Conservation (phyloP, 2,113 vertebrate genomes). For the Cyprinodon brontotheroides region DNA sequence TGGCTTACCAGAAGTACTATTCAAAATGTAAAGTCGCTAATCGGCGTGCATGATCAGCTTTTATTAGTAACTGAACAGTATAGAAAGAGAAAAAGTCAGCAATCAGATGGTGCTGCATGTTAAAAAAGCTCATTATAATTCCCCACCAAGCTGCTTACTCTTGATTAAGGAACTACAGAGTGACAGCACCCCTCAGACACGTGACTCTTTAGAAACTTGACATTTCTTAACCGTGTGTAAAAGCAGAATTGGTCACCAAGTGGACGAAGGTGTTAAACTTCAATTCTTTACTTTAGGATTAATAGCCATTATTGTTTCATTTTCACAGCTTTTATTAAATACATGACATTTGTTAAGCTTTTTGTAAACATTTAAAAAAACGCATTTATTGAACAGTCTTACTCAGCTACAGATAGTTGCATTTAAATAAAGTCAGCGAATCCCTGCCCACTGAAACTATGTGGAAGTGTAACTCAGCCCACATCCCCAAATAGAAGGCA, state of each 20-base stretch:
- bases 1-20: neutral
- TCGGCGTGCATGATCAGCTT: too few species aligned
- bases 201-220: constrained; percentile 5
- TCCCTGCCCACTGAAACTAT: too few species aligned
- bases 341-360: neutral
- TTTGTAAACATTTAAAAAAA: too few species aligned
- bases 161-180: constrained; percentile 11
- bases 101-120: neutral
- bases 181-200: neutral
- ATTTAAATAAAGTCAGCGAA: neutral
- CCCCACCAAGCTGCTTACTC: neutral
- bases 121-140: constrained; percentile 5
- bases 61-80: too few species aligned
- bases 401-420: neutral
- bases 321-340: neutral
- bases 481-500: too few species aligned
- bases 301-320: neutral
- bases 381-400: neutral
- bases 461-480: neutral
- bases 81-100: neutral
- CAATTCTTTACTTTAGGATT: neutral
- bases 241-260: neutral
- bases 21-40: neutral
- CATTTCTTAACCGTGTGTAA: neutral
- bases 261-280: neutral